Evolutionary conservation across 2,797 vertebrate genomes (phyloP), one percentile per base, ranked within the genome.

Genomic region (Cetoscarus ocellatus): DNA sequence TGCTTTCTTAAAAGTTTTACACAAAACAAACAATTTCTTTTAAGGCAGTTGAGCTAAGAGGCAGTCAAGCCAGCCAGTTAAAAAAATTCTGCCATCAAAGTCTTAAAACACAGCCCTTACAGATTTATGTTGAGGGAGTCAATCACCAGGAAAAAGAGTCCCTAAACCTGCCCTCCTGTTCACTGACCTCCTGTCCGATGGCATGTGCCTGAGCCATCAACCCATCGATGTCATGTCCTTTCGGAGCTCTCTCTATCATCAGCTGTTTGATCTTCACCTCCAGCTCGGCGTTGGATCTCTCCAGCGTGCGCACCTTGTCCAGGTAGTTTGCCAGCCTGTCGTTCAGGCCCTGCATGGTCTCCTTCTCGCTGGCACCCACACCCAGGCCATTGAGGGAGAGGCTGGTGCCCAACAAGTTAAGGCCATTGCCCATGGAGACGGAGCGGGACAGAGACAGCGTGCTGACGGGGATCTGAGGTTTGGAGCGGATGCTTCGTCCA

Each of bases 281-380:
- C 91, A 96, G 90, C 39, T 96, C 92, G 1, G 88, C 58, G 36
- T 96, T 96, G 86, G 94, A 94, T 75, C 84, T 89, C 83, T 96
- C 95, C 85, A 96, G 88, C 0, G 90, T 86, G 35, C 92, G 92
- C 73, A 96, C 95, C 79, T 95, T 95, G 19, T 94, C 91, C 83
- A 96, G 89, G 86, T 96, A 96, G 80, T 76, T 94, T 70, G 93
- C 90, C 67, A 96, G 91, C 7, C 95, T 85, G 80, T 94, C 93
- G 13, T 96, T 96, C 66, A 96, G 90, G 12, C 92, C 75, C 81
- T 94, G 93, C 95, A 96, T 95, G 55, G 93, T 92, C 73, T 95
- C 93, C 80, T 96, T 96, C 17, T 94, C 94, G 1, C 85, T 95
- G 67, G 80, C 42, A 0, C 84, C 85, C 0, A 63, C 55, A 1